Conservation (phyloP, 1,140 invertebrate species). For the Centruroides sculpturatus region DNA sequence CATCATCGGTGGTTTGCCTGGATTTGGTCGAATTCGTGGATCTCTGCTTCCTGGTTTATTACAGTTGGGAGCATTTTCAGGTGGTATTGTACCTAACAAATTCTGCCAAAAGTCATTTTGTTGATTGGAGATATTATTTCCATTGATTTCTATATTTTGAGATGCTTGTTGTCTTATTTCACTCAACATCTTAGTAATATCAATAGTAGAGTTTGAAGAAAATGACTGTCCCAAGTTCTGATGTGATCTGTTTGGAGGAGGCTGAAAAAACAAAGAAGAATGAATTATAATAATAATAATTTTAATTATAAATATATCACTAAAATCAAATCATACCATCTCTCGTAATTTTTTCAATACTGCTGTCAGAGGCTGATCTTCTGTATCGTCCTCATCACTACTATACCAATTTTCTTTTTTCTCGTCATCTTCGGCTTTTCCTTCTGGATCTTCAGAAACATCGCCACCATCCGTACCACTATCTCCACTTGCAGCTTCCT, state of each 20-base stretch:
- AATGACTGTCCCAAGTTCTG: neutral
- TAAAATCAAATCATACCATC: slow-evolving; percentile 4
- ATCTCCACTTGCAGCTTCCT: neutral
- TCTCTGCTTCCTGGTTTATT: neutral
- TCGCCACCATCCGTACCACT: neutral
- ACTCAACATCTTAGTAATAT: slow-evolving; percentile 13
- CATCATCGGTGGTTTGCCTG: neutral
- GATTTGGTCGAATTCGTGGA: neutral
- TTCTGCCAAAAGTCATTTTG: slow-evolving; percentile 12
- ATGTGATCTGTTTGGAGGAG: neutral
- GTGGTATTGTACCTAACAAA: neutral
- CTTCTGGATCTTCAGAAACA: slow-evolving; percentile 16
- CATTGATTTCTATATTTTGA: neutral
- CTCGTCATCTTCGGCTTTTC: slow-evolving; percentile 36
- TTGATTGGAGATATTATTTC: neutral
- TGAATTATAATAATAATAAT: neutral
- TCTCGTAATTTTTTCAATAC: slow-evolving; percentile 23
- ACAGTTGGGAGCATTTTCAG: neutral
- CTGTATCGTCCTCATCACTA: slow-evolving; percentile 41
- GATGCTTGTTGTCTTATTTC: slow-evolving; percentile 3
- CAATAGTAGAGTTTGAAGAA: neutral
- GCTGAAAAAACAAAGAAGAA: neutral
- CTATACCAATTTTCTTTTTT: slow-evolving; percentile 52
- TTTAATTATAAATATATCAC: neutral
- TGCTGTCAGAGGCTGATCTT: slow-evolving; percentile 22